These are phyloP conservation scores for Leucoraja erinaceus DNA, from an alignment of 2,113 vertebrate species.

Conservation along the genomic window DNA sequence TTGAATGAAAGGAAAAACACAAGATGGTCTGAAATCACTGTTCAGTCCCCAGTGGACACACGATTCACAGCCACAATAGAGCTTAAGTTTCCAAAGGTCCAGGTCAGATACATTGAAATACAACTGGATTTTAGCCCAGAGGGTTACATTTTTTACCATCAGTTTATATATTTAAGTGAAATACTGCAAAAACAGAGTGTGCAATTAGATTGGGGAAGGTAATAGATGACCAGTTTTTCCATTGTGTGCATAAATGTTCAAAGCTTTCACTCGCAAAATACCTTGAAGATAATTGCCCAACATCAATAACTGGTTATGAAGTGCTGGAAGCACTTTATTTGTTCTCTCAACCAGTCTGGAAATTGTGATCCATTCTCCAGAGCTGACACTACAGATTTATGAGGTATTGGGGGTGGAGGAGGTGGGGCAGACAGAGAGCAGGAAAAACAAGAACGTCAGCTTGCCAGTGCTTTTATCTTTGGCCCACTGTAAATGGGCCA, in stretches of 20 bases:
- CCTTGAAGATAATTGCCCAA: background rate
- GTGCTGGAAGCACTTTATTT: background rate
- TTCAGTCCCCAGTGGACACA: conserved; percentile 22
- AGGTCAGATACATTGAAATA: conserved; percentile 37
- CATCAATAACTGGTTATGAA: background rate
- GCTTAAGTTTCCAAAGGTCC: conserved; percentile 24
- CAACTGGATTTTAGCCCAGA: conserved; percentile 12
- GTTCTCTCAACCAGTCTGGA: conserved; percentile 15
- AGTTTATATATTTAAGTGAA: background rate
- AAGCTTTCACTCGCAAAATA: background rate
- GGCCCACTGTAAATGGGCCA: conserved; percentile 30
- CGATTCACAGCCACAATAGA: conserved; percentile 27
- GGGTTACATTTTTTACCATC: conserved; percentile 2
- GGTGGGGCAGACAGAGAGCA: background rate
- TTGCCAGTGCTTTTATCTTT: conserved; percentile 26
- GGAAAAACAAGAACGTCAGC: background rate
- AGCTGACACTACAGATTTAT: background rate
- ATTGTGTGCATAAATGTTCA: background rate
- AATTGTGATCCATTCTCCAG: conserved; percentile 23
- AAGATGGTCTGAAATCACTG: conserved; percentile 28
- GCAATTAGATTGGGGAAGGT: background rate
- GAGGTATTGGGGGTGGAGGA: background rate
- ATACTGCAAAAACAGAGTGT: background rate
- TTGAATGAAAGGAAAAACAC: conserved; percentile 29
- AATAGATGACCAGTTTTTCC: background rate